These are phyloP conservation scores for Halictus ligatus DNA, from an alignment of 2,888 invertebrate genomes.

Conservation along the genomic window DNA sequence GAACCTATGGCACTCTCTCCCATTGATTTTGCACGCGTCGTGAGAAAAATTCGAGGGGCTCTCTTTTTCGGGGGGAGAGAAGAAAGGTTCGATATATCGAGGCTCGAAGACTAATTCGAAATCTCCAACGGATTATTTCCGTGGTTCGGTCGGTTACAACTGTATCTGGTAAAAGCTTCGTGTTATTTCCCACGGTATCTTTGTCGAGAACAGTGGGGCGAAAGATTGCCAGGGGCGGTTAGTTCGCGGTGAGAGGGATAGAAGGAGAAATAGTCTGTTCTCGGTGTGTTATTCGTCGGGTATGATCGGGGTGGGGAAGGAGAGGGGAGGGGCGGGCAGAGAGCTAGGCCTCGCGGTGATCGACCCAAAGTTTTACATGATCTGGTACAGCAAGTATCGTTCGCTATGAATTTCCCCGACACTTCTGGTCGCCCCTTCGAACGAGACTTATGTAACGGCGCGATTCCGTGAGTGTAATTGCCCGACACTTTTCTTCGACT, in stretches of 20 bases:
- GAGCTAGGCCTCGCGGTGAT: conserved; percentile 58
- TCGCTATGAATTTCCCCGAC: conserved; percentile 31
- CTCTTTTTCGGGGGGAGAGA: conserved; percentile 10
- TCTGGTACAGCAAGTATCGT: conserved; percentile 67
- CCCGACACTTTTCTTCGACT: not conserved
- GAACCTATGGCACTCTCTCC: conserved; percentile 37
- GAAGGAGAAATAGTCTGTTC: conserved; percentile 57
- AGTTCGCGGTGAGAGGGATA: conserved; percentile 54
- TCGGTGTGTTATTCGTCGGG: conserved; percentile 32
- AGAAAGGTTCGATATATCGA: conserved; percentile 44
- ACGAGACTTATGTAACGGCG: conserved; percentile 3
- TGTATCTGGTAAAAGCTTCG: conserved; percentile 78
- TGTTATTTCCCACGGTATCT: conserved; percentile 81
- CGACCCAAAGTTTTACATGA: conserved; percentile 74
- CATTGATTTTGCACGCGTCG: conserved; percentile 16
- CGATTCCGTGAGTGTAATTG: conserved; percentile 20
- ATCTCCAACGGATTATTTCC: conserved; percentile 51
- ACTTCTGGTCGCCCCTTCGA: conserved; percentile 16
- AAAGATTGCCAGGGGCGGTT: conserved; percentile 60
- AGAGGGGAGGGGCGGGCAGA: conserved; percentile 14
- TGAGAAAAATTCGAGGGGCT: conserved; percentile 22
- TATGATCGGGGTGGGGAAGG: not conserved
- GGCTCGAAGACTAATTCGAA: conserved; percentile 25
- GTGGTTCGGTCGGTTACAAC: conserved; percentile 66
- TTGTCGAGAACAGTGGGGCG: conserved; percentile 50